These are phyloP conservation scores for Mesoligia furuncula DNA, from an alignment of 2,888 invertebrate genomes.

Conservation along the genomic window DNA sequence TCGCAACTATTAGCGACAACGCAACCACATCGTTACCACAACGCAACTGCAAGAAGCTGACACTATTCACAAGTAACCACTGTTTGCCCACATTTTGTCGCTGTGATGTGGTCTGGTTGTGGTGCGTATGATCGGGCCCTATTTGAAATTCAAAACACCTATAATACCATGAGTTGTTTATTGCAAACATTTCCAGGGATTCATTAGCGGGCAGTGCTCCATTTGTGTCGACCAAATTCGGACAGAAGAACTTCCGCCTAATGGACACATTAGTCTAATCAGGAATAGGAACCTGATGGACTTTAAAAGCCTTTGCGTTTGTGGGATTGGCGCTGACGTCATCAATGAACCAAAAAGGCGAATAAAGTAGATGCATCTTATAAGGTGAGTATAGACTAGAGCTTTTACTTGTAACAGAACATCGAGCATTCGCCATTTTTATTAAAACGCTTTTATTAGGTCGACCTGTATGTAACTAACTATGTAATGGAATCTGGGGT, in stretches of 20 bases:
- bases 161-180: neutral
- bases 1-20: neutral
- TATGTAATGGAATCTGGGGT: no score
- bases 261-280: slow-evolving; percentile 29
- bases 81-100: neutral
- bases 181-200: slow-evolving; percentile 3
- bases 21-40: neutral
- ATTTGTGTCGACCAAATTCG: neutral
- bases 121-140: neutral
- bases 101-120: neutral
- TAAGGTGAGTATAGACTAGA: neutral
- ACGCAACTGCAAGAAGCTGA: neutral
- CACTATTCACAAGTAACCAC: neutral
- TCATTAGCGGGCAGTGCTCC: slow-evolving; percentile 2
- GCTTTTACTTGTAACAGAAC: neutral
- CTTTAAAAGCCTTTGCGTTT: slow-evolving; percentile 29
- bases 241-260: slow-evolving; percentile 6
- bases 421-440: neutral
- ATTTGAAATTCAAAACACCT: slow-evolving; percentile 14
- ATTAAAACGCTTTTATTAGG: no score
- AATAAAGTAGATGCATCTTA: neutral
- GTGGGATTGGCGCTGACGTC: slow-evolving; percentile 18
- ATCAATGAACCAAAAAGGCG: neutral
- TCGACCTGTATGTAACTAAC: no score
- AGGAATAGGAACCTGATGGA: slow-evolving; percentile 10